Conservation (phyloP, 2,797 vertebrate genomes). For the Hoplostethus mediterraneus region DNA sequence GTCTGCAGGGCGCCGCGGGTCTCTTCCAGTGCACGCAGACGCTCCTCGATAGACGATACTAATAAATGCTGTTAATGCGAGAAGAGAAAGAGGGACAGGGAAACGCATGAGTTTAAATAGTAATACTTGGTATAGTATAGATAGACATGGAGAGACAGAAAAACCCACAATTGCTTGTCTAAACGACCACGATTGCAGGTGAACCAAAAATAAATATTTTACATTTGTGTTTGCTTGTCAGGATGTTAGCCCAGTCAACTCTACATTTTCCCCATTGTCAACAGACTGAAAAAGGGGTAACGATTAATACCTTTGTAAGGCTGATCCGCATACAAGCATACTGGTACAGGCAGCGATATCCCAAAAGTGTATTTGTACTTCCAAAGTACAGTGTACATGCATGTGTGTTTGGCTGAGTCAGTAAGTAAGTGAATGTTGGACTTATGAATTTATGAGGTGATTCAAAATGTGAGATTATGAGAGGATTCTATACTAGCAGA, state of each 20-base stretch:
- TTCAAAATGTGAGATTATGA: not conserved
- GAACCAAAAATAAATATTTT: no score
- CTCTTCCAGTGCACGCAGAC: constrained; percentile 78
- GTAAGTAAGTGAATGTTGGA: not conserved
- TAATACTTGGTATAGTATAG: not conserved
- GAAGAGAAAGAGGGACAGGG: not conserved
- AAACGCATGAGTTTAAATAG: not conserved
- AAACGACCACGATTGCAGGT: not conserved
- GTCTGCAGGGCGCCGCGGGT: constrained; percentile 74
- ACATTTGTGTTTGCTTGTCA: no score
- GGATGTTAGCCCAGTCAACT: no score
- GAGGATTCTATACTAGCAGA: constrained; percentile 11
- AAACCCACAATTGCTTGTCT: not conserved
- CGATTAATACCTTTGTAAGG: no score
- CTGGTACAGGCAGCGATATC: not conserved
- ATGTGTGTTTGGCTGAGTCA: not conserved
- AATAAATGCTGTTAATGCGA: constrained; percentile 83
- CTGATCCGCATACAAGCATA: constrained; percentile 1
- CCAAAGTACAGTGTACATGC: no score
- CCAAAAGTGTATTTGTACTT: no score
- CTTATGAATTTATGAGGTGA: not conserved
- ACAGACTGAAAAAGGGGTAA: no score
- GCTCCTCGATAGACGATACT: constrained; percentile 77
- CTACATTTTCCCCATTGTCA: no score
- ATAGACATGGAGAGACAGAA: not conserved